A percentile compares a stretch with the other conserved stretches of the same genome.
Evolutionary conservation across 2,797 vertebrate species (phyloP).

Genomic region (Aselliscus stoliczkanus): DNA sequence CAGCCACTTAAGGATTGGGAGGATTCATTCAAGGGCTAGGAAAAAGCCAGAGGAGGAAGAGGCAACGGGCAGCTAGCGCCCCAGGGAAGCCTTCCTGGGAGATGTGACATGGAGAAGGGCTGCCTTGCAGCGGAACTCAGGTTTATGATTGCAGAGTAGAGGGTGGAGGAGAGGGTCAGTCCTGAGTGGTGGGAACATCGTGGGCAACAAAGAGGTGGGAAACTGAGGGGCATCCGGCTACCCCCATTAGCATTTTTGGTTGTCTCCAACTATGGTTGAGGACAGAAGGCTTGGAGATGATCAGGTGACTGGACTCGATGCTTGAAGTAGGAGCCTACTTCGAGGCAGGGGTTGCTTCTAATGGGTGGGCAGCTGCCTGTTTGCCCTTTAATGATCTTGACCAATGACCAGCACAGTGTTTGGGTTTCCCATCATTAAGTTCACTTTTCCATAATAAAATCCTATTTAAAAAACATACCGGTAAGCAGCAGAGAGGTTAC

Average conservation of each 20-base stretch:
- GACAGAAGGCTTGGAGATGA: neutral
- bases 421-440: neutral
- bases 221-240: accelerated
- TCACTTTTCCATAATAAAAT: neutral
- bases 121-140: neutral
- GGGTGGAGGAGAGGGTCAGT: neutral
- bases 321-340: neutral
- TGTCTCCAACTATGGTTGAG: neutral
- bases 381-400: neutral
- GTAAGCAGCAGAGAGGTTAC: neutral
- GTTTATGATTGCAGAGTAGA: neutral
- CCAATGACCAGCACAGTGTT: neutral
- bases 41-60: neutral
- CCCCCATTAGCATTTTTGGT: accelerated
- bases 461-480: neutral
- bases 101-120: neutral
- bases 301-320: neutral
- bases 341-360: neutral
- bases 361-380: neutral
- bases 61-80: neutral
- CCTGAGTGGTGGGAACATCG: neutral
- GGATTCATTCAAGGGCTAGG: neutral
- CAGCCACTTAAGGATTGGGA: neutral
- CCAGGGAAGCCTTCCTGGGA: neutral
- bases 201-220: neutral